Base-by-base conservation (phyloP, 1,140 invertebrate species). In the Apis laboriosa region DNA sequence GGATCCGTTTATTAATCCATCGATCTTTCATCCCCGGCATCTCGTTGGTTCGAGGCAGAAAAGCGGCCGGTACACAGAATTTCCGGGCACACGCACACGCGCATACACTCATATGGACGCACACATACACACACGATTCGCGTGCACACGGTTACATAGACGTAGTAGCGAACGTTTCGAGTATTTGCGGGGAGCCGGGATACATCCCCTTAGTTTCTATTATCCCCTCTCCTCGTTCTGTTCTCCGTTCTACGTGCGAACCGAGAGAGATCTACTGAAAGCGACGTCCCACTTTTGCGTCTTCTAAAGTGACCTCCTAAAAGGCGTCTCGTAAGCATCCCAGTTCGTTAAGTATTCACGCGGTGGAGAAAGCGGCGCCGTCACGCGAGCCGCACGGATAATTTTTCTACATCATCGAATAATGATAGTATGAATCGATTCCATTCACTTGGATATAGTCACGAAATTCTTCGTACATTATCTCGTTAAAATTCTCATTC, bases 201-300 rank as follows among this genome's bases (percentile, higher is more conserved):
- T 8, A 53, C 28, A 34, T 21, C 24, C 49, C 68, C 58, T 28
- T 60, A 19, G 55, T 72, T 53, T 66, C 15, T 51, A 53, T 81
- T 76, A 82, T 67, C 55, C 64, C 64, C 43, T 73, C 60, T 21
- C 21, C 21, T n/a, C 9, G 9, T 19, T 64, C 21, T 43, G 43
- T 70, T 53, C 34, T 21, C 9, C 24, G 19, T 77, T 77, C 28
- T 13, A 55, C 64, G 80, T 67, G 80, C 80, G 73, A 82, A 70
- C 80, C 73, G 74, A 82, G 63, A 68, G 64, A 77, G 74, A 70
- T 82, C 80, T 82, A 82, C 73, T 77, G 80, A 77, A 82, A 82
- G 80, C 80, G 64, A 77, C 80, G 80, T 68, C 64, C 80, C 80
- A 82, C 74, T 77, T 82, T 82, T 53, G 64, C 80, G 55, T 55